Evolutionary conservation across 2,113 vertebrate genomes (phyloP).

Genomic region (Pelecanoides urinatrix): DNA sequence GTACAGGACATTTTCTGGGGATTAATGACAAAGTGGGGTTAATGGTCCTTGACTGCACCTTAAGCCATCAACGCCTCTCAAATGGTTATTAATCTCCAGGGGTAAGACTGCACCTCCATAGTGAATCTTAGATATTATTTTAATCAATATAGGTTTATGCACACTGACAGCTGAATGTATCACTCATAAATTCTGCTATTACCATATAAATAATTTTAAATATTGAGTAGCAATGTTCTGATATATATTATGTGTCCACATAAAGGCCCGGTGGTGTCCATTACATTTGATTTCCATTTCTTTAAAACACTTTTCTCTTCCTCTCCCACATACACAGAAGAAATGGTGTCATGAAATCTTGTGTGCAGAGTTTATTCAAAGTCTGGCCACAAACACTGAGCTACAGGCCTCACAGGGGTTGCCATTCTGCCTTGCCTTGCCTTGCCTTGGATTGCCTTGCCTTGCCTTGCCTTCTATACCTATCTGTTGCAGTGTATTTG

Average conservation of each 20-base stretch:
- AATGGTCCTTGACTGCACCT: conserved; percentile 44
- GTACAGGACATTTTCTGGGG: conserved; percentile 4
- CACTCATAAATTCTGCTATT: background rate
- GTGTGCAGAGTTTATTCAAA: background rate
- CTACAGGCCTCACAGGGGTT: background rate
- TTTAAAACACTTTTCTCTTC: background rate
- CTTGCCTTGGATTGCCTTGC: background rate
- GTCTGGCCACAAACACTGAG: background rate
- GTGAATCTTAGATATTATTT: conserved; percentile 25
- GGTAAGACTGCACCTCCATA: background rate
- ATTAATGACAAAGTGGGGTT: conserved; percentile 35
- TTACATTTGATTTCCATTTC: background rate
- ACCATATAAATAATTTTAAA: background rate
- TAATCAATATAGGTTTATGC: conserved; percentile 15
- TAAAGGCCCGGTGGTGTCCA: background rate
- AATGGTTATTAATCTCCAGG: conserved; percentile 29
- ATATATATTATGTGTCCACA: background rate
- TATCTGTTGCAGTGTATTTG: background rate
- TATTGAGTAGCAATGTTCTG: background rate
- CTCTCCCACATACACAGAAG: background rate
- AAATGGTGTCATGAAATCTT: background rate
- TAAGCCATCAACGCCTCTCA: background rate
- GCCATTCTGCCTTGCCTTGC: background rate
- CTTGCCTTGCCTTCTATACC: background rate
- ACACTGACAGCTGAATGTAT: background rate